Conservation (phyloP, 2,113 vertebrate genomes). For the Phylloscopus whistleri region DNA sequence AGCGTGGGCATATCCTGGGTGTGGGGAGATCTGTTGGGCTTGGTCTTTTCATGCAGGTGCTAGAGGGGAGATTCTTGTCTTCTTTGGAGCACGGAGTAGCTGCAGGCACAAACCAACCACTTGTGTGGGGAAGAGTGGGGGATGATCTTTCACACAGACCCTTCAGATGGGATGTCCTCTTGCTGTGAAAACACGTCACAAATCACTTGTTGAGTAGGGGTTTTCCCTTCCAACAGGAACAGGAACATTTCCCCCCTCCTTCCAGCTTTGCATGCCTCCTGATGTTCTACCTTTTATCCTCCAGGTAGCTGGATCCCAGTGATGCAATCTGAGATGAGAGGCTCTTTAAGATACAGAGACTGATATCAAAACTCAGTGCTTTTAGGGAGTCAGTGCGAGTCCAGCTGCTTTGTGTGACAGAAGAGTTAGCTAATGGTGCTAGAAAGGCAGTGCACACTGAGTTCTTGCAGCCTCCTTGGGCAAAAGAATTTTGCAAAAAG, state of each 20-base stretch:
- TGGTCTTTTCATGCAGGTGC: background rate
- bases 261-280: conserved; percentile 19
- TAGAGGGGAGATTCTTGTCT: conserved; percentile 47
- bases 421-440: background rate
- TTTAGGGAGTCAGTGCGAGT: background rate
- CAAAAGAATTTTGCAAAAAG: background rate
- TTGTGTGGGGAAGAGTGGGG: conserved; percentile 44
- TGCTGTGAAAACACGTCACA: background rate
- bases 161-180: background rate
- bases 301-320: background rate
- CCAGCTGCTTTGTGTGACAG: background rate
- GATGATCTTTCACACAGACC: conserved; percentile 44
- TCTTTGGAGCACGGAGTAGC: background rate
- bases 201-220: background rate
- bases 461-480: background rate
- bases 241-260: background rate
- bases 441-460: background rate
- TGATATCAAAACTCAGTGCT: background rate
- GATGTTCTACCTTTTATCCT: background rate
- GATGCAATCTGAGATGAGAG: background rate
- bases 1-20: background rate
- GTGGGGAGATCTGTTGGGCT: background rate
- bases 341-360: background rate
- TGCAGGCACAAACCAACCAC: conserved; percentile 35
- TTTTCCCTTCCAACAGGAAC: conserved; percentile 27